Evolutionary conservation across 1,140 invertebrate genomes (phyloP), one percentile per base, ranked within the genome.

Genomic region (Trichoplusia ni): DNA sequence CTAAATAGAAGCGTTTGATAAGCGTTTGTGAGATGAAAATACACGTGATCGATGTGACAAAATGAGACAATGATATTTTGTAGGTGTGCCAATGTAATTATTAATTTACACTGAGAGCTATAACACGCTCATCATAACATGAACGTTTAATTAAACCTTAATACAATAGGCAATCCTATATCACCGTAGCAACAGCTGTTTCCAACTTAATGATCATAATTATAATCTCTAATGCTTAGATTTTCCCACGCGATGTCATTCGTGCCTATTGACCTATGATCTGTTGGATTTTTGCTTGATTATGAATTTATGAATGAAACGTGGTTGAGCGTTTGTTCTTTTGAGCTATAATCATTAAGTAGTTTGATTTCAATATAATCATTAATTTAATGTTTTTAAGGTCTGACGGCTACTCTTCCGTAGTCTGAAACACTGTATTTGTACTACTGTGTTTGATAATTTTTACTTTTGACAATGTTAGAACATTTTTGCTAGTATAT

Each of bases 111-210:
- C n/a, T n/a, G n/a, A n/a, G n/a, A n/a, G n/a, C n/a, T n/a, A n/a
- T n/a, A n/a, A n/a, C n/a, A n/a, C n/a, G n/a, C n/a, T n/a, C n/a
- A n/a, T n/a, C n/a, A n/a, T n/a, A n/a, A n/a, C n/a, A n/a, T n/a
- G n/a, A n/a, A n/a, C n/a, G 44, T 47, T 47, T 47, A 47, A 47
- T 47, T 47, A 47, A 47, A 47, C 31, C 23, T 25, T 23, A 11
- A 29, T 47, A 47, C 25, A 29, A 25, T 13, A 16, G 31, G 44
- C 31, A 47, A 47, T 47, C 23, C 44, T 47, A 47, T 23, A 47
- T 47, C 44, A 47, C 23, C 44, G 31, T 31, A 31, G 44, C 25
- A 29, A 47, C 44, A 47, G 44, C 44, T 47, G 44, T 29, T 46
- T 16, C 44, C 44, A 14, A 47, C 44, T 47, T 47, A 47, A 47